phyloP scores from a whole-genome alignment of 2,113 vertebrate genomes.

The Ptyas mucosa region DNA sequence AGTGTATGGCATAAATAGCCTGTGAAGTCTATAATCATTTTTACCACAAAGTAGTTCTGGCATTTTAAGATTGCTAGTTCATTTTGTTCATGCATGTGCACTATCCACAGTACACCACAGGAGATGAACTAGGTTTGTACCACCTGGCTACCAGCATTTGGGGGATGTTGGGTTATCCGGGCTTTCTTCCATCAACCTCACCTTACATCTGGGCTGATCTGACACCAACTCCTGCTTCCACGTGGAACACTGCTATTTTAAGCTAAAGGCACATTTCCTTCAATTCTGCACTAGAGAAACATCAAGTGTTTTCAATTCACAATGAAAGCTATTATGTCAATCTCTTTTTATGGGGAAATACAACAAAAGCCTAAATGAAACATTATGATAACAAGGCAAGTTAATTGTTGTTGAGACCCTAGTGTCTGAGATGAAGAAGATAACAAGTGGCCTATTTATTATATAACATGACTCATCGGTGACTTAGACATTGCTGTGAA shows the following conservation, averaged over 20 bases:
- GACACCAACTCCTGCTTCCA: not conserved
- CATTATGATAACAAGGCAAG: constrained; percentile 26
- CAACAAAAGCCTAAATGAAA: constrained; percentile 15
- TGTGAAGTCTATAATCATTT: not conserved
- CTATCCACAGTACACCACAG: not conserved
- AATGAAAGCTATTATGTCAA: not conserved
- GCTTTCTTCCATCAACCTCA: not conserved
- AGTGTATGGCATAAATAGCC: not conserved
- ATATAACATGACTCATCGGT: constrained; percentile 16
- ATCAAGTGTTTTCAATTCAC: not conserved
- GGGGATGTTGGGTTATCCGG: not conserved
- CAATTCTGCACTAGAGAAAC: not conserved
- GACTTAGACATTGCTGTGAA: constrained; percentile 21
- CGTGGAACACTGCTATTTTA: not conserved
- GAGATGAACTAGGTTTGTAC: not conserved
- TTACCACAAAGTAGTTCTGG: not conserved
- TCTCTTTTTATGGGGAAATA: not conserved
- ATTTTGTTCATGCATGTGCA: not conserved
- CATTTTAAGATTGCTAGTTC: not conserved
- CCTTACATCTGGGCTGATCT: not conserved
- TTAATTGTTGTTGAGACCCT: constrained; percentile 26
- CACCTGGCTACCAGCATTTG: not conserved
- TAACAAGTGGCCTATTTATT: constrained; percentile 26
- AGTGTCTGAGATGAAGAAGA: constrained; percentile 8
- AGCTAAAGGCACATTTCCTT: not conserved